These are phyloP conservation scores for Sternotherus odoratus DNA, from an alignment of 2,797 vertebrate species.

Conservation along the genomic window DNA sequence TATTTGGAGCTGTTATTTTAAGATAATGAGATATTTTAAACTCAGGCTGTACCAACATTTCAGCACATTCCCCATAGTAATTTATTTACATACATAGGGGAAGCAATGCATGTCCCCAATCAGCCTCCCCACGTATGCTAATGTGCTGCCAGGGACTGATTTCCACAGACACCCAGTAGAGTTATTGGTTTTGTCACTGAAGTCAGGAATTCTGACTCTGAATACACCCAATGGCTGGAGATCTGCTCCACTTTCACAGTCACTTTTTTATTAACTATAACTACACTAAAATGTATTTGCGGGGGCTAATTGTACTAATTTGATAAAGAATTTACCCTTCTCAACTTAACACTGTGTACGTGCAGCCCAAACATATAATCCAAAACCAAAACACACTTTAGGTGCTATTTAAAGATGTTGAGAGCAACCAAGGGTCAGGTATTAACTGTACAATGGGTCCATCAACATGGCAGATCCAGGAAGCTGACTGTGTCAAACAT, in stretches of 20 bases:
- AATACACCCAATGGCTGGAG: background rate
- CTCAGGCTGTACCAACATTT: conserved; percentile 7
- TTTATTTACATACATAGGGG: background rate
- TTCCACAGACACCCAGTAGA: background rate
- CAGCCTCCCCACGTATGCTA: background rate
- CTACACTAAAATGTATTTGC: background rate
- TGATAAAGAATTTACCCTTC: background rate
- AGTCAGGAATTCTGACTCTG: background rate
- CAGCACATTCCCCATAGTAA: background rate
- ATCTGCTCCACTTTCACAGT: background rate
- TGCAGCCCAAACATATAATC: background rate
- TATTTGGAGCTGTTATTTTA: conserved; percentile 67
- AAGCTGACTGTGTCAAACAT: conserved; percentile 29
- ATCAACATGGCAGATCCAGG: conserved; percentile 53
- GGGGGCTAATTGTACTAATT: background rate
- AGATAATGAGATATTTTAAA: conserved; percentile 20
- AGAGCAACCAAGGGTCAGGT: conserved; percentile 19
- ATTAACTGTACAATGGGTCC: conserved; percentile 29
- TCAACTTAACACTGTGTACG: conserved; percentile 14
- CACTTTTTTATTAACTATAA: background rate
- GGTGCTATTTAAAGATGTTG: conserved; percentile 13
- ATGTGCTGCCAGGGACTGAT: background rate
- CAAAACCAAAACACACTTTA: conserved; percentile 8
- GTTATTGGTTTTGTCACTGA: background rate
- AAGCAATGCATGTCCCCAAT: background rate